Evolutionary conservation across 37 sponge, comb jelly and placozoan genomes (phyloP).

Genomic region (Halichondria panicea): DNA sequence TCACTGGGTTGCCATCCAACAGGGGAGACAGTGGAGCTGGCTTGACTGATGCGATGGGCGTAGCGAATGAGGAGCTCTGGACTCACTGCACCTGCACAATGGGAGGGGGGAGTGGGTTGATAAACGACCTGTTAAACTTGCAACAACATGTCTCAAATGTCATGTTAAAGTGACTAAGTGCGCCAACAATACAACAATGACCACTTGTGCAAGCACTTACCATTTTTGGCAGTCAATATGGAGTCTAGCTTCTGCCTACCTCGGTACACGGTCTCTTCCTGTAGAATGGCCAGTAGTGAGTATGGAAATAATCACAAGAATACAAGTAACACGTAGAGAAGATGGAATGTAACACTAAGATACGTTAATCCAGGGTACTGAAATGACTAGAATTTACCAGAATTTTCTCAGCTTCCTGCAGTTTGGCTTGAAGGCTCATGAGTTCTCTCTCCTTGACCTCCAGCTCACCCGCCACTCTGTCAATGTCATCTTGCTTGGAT

Average conservation of each 20-base stretch:
- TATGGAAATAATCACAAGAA: not conserved
- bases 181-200: not conserved
- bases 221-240: slow-evolving; percentile 46
- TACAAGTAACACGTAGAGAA: not conserved
- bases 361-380: no score
- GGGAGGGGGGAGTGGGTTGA: not conserved
- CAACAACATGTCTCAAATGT: not conserved
- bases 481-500: slow-evolving; percentile 31
- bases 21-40: slow-evolving; percentile 65
- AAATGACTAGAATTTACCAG: no score
- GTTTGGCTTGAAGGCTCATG: slow-evolving; percentile 48
- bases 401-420: slow-evolving; percentile 82
- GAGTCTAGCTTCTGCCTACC: slow-evolving; percentile 71
- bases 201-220: no score
- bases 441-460: slow-evolving; percentile 40
- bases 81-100: slow-evolving; percentile 53
- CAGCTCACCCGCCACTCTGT: slow-evolving; percentile 44
- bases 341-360: not conserved
- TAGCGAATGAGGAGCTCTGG: slow-evolving; percentile 70
- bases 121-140: not conserved
- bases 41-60: slow-evolving; percentile 82
- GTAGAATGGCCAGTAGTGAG: not conserved
- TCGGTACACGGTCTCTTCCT: slow-evolving; percentile 70
- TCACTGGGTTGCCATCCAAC: slow-evolving; percentile 86
- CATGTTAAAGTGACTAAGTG: not conserved